Evolutionary conservation across 2,888 invertebrate genomes (phyloP).

Genomic region (Drosophila mimica): DNA sequence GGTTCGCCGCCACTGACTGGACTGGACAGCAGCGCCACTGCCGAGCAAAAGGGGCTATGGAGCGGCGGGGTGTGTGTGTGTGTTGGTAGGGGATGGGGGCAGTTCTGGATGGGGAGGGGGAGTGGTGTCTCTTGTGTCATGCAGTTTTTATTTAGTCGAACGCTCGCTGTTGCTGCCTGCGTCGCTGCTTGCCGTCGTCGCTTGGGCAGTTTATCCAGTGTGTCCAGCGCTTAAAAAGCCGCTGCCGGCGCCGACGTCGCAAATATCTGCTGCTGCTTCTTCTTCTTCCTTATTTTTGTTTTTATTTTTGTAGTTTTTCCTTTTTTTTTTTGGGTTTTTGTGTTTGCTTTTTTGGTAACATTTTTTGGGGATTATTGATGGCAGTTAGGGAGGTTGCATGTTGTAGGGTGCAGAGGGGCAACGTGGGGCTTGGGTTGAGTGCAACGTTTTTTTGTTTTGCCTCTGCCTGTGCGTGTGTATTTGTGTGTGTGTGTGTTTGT

Average conservation of each 20-base stretch:
- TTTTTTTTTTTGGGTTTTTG: constrained; percentile 30
- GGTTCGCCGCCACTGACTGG: constrained; percentile 75
- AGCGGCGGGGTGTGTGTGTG: background rate
- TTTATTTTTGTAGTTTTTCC: constrained; percentile 60
- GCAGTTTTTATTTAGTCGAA: constrained; percentile 45
- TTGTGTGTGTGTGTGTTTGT: constrained; percentile 38
- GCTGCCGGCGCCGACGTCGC: constrained; percentile 59
- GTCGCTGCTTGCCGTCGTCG: constrained; percentile 31
- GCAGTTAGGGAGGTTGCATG: constrained; percentile 26
- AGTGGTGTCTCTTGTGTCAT: constrained; percentile 39
- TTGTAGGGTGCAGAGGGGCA: background rate
- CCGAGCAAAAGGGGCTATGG: background rate
- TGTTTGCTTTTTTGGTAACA: constrained; percentile 21
- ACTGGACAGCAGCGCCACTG: constrained; percentile 37
- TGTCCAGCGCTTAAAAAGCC: constrained; percentile 77
- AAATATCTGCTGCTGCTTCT: constrained; percentile 27
- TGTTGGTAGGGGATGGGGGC: background rate
- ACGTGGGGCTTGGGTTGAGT: constrained; percentile 3
- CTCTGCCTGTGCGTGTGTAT: constrained; percentile 32
- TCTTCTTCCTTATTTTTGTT: constrained; percentile 7
- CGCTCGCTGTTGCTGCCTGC: constrained; percentile 16
- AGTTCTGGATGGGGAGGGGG: background rate
- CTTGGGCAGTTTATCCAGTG: constrained; percentile 24
- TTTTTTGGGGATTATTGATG: constrained; percentile 83
- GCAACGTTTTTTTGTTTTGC: constrained; percentile 50